Evolutionary conservation across 2,797 vertebrate species (phyloP).

Genomic region (Notolabrus celidotus): DNA sequence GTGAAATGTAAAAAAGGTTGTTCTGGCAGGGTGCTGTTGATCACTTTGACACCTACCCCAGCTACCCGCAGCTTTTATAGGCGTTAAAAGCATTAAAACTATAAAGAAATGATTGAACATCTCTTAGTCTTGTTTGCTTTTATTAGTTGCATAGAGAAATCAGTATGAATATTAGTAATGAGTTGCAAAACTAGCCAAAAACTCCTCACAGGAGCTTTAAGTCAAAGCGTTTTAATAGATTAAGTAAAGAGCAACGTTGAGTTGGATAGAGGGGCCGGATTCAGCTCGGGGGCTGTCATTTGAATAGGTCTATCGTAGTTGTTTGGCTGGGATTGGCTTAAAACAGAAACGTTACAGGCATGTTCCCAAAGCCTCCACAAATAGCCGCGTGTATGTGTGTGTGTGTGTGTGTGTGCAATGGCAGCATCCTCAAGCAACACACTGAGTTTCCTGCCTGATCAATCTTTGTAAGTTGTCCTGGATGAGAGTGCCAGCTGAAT

Average conservation of each 20-base stretch:
- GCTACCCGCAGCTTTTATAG: too few species aligned
- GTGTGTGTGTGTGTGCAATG: slow-evolving; percentile 3
- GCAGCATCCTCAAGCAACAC: slow-evolving; percentile 12
- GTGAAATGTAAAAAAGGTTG: too few species aligned
- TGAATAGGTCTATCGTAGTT: background rate
- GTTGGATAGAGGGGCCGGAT: background rate
- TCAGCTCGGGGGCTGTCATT: background rate
- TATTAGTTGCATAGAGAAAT: too few species aligned
- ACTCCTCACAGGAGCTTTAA: too few species aligned
- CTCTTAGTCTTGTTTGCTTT: too few species aligned
- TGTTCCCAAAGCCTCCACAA: slow-evolving; percentile 35
- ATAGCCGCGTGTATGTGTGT: slow-evolving; percentile 11
- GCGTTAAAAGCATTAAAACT: too few species aligned
- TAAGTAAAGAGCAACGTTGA: background rate
- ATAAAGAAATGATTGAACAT: too few species aligned
- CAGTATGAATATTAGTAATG: too few species aligned
- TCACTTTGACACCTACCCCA: too few species aligned
- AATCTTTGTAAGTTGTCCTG: slow-evolving; percentile 33
- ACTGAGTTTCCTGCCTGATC: slow-evolving; percentile 31
- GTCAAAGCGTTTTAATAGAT: too few species aligned
- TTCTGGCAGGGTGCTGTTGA: too few species aligned
- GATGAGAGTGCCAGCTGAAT: slow-evolving; percentile 36
- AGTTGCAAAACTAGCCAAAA: too few species aligned
- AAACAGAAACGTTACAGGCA: slow-evolving; percentile 27
- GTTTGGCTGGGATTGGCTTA: background rate